phyloP scores from a whole-genome alignment of 1,140 invertebrate species.

The Cherax quadricarinatus region DNA sequence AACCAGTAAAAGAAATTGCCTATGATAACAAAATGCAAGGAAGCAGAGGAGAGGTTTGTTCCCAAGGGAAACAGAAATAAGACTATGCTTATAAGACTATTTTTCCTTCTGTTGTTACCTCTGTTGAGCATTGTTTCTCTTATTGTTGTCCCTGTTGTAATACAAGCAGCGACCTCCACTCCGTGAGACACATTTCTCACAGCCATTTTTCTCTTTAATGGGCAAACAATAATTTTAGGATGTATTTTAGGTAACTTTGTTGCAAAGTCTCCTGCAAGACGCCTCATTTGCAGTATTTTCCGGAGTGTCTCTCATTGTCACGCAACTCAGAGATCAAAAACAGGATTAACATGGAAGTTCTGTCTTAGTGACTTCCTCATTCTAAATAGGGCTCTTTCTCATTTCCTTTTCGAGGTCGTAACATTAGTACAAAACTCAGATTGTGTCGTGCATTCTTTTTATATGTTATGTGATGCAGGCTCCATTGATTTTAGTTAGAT shows the following conservation, averaged over 20 bases:
- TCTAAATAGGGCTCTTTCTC: not conserved
- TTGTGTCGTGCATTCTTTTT: not conserved
- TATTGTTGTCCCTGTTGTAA: too few relatives aligned
- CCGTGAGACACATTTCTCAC: too few relatives aligned
- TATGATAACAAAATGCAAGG: too few relatives aligned
- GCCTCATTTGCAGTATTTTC: conserved; percentile 1
- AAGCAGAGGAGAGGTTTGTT: too few relatives aligned
- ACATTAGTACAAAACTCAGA: not conserved
- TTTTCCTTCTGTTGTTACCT: too few relatives aligned
- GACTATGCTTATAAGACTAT: too few relatives aligned
- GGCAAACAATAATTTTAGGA: not conserved
- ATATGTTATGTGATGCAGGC: not conserved
- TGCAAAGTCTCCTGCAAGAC: not conserved
- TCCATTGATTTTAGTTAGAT: too few relatives aligned
- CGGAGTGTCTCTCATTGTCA: not conserved
- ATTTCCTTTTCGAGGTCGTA: not conserved
- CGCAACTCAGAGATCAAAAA: not conserved
- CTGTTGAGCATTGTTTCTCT: too few relatives aligned
- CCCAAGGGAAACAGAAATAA: too few relatives aligned
- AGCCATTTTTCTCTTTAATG: not conserved
- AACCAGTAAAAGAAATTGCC: too few relatives aligned
- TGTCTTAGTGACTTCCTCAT: not conserved
- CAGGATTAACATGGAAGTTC: not conserved
- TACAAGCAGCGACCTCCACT: too few relatives aligned
- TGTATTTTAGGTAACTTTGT: not conserved